Conservation (phyloP, 2,113 vertebrate species). For the Perognathus longimembris region DNA sequence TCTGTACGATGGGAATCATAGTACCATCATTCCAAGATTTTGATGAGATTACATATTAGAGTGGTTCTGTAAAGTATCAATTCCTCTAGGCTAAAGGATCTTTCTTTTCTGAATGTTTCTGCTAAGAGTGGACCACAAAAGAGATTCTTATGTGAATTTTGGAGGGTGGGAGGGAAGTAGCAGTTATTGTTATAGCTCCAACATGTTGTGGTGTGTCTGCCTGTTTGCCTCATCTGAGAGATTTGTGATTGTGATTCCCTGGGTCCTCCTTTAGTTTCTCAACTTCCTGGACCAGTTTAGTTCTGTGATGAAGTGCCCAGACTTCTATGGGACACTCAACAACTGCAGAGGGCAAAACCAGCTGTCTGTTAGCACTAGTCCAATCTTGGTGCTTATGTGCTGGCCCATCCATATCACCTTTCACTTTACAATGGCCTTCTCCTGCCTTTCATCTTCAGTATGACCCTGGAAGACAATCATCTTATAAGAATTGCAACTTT, state of each 20-base stretch:
- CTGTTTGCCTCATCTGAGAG: not conserved
- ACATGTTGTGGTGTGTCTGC: not conserved
- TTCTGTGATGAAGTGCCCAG: not conserved
- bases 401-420: not conserved
- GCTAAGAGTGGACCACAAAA: not conserved
- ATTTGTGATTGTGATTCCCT: not conserved
- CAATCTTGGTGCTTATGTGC: not conserved
- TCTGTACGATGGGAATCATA: constrained; percentile 1
- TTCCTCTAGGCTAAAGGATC: not conserved
- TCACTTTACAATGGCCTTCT: not conserved
- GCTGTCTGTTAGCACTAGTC: not conserved
- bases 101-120: constrained; percentile 32
- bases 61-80: not conserved
- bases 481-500: not conserved
- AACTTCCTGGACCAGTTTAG: not conserved
- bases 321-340: not conserved
- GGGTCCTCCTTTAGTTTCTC: not conserved
- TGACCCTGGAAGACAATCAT: not conserved
- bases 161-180: not conserved
- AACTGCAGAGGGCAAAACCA: not conserved
- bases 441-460: not conserved
- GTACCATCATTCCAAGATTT: not conserved
- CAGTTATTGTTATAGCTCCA: not conserved
- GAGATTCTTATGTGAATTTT: not conserved
- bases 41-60: not conserved